These are phyloP conservation scores for Nothobranchius furzeri DNA, from an alignment of 2,113 vertebrate genomes.

Conservation along the genomic window DNA sequence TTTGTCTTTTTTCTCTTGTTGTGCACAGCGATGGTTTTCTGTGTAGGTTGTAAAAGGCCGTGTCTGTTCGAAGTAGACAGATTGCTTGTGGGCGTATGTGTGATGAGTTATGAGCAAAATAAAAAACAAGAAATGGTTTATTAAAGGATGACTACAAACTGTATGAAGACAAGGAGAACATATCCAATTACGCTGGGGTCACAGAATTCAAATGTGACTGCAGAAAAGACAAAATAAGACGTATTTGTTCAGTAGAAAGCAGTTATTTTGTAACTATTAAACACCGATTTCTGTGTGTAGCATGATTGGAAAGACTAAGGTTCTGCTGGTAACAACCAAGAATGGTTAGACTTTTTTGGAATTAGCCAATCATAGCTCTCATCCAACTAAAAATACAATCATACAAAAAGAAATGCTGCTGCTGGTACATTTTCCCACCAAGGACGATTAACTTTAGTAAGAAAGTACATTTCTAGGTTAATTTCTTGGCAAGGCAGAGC, in stretches of 20 bases:
- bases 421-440: background rate
- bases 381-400: too few species aligned
- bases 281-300: background rate
- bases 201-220: background rate
- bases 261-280: background rate
- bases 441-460: slow-evolving; percentile 11
- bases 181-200: background rate
- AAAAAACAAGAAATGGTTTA: background rate
- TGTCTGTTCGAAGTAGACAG: background rate
- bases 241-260: background rate
- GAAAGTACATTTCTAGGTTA: background rate
- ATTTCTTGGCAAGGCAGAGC: slow-evolving; percentile 1
- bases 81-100: background rate
- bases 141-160: background rate
- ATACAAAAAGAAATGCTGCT: too few species aligned
- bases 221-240: background rate
- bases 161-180: background rate
- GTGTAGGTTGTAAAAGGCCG: background rate
- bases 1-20: background rate
- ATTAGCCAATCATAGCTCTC: too few species aligned
- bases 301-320: too few species aligned
- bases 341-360: too few species aligned
- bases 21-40: slow-evolving; percentile 1
- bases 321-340: background rate
- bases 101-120: background rate